These are phyloP conservation scores for Atherinomorus stipes DNA, from an alignment of 2,113 vertebrate species.

Conservation along the genomic window DNA sequence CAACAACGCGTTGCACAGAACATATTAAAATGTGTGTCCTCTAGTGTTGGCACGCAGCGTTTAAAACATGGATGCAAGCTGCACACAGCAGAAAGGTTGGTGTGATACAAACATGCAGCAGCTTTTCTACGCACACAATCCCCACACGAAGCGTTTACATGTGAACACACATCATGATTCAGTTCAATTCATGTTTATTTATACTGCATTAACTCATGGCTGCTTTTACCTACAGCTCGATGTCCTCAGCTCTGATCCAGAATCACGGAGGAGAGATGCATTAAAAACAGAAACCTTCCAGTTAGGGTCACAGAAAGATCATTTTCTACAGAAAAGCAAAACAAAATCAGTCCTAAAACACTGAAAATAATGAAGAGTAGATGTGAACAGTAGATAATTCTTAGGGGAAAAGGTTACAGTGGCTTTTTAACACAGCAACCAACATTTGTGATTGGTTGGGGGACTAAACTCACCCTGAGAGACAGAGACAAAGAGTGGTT, in stretches of 20 bases:
- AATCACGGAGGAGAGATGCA: background rate
- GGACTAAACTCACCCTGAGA: slow-evolving; percentile 48
- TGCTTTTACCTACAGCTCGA: background rate
- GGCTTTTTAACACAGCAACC: slow-evolving; percentile 43
- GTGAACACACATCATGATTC: no score
- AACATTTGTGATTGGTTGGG: slow-evolving; percentile 31
- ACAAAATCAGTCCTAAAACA: background rate
- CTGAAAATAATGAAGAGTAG: slow-evolving; percentile 48
- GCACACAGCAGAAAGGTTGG: no score
- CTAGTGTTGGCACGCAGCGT: no score
- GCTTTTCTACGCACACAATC: no score
- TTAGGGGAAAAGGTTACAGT: slow-evolving; percentile 54
- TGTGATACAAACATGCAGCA: no score
- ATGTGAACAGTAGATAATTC: slow-evolving; percentile 35
- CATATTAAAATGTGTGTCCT: no score
- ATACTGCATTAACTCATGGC: no score
- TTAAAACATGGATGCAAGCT: no score
- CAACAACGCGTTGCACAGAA: no score
- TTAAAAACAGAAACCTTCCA: slow-evolving; percentile 2
- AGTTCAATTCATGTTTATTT: no score
- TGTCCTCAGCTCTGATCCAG: background rate
- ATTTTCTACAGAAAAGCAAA: slow-evolving; percentile 27
- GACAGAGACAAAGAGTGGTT: slow-evolving; percentile 59
- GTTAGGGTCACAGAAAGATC: background rate
- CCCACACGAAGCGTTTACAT: no score